Percentiles rank a stretch among this genome's conserved stretches.
These are phyloP conservation scores for Macrochelys suwanniensis DNA, from an alignment of 2,797 vertebrate genomes.

Conservation along the genomic window DNA sequence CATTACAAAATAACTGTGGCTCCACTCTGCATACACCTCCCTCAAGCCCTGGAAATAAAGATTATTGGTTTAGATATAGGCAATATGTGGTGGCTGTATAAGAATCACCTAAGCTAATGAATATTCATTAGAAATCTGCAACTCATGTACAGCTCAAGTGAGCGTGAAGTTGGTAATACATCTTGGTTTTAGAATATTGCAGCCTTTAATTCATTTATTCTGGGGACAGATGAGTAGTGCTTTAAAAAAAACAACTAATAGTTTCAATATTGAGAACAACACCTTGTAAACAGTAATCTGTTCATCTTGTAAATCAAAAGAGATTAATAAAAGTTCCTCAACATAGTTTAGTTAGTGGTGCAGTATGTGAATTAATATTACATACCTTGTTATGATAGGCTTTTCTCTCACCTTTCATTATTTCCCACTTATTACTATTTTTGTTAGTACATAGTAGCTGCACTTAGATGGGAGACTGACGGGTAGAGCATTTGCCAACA, in stretches of 20 bases:
- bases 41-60: background rate
- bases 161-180: conserved; percentile 1
- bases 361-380: background rate
- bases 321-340: background rate
- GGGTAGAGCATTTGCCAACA: background rate
- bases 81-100: background rate
- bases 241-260: background rate
- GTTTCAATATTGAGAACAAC: background rate
- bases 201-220: background rate
- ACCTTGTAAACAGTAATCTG: background rate
- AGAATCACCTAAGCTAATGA: background rate
- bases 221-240: background rate
- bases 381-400: background rate
- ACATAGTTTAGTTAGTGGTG: background rate
- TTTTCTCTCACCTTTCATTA: background rate
- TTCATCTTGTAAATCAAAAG: background rate
- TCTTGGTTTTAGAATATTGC: background rate
- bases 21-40: background rate
- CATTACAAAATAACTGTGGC: background rate
- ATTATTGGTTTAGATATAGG: background rate
- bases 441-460: background rate
- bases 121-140: conserved; percentile 1
- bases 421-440: background rate
- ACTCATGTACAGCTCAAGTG: background rate
- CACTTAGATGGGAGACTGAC: background rate